These are phyloP conservation scores for Latrodectus geometricus DNA, from an alignment of 1,140 invertebrate genomes.

Conservation along the genomic window DNA sequence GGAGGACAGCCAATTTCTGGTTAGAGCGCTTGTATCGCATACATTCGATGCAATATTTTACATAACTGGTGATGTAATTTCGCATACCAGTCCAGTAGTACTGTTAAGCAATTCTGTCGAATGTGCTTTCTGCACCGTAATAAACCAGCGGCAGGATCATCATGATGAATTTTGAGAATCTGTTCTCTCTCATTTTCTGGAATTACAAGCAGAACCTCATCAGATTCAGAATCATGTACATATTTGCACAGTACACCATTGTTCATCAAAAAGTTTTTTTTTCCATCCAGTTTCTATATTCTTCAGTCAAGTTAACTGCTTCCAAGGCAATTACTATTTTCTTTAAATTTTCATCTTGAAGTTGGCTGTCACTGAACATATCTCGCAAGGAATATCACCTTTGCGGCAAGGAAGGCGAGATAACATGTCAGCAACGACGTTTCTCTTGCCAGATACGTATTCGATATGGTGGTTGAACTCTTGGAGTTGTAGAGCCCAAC, in stretches of 20 bases:
- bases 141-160: neutral
- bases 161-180: conserved; percentile 6
- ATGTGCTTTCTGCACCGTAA: conserved; percentile 6
- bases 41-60: conserved; percentile 12
- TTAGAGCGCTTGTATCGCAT: conserved; percentile 4
- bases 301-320: neutral
- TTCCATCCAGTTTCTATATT: neutral
- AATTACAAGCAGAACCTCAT: neutral
- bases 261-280: neutral
- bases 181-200: neutral
- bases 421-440: neutral
- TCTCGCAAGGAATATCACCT: neutral
- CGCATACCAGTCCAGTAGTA: conserved; percentile 15
- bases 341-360: neutral
- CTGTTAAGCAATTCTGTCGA: neutral
- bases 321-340: neutral
- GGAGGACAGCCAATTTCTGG: neutral
- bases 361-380: neutral
- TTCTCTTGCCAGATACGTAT: neutral
- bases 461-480: neutral
- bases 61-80: conserved; percentile 17
- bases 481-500: neutral
- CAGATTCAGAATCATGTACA: neutral
- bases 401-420: neutral
- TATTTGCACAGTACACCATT: neutral